Base-by-base conservation (phyloP, 2,888 invertebrate genomes). In the Heliconius aoede region DNA sequence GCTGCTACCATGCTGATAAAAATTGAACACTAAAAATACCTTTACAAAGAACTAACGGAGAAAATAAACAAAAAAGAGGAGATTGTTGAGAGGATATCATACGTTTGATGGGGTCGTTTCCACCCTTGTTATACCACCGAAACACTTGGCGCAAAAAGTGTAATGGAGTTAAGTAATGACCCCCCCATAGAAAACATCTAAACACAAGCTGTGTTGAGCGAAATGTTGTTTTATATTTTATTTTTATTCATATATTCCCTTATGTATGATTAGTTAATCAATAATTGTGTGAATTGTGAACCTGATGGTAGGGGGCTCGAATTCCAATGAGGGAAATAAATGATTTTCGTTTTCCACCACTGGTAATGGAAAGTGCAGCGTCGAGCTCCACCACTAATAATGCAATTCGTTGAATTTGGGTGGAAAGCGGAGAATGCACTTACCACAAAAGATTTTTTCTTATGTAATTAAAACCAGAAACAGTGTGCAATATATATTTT, bases 141-240 rank as follows among this genome's bases (percentile, higher is more conserved):
- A 94, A 93, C 94, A 93, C 93, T 94, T 92, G 92, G 93, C 92
- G 90, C 93, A 94, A 94, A 93, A 94, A 94, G 90, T 91, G 93
- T 94, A 93, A 93, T 94, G 91, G 92, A 90, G 91, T 92, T 91
- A 86, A 86, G 92, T 93, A 93, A 94, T 93, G 92, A 93, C 92
- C 92, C 93, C 93, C 93, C 91, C 88, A 87, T 87, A 85, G 84
- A 72, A 76, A 74, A 86, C 85, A 87, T 85, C 85, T 85, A 90
- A 90, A 90, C 86, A 90, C 86, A 87, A 89, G 89, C 90, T 88
- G 89, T 85, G 87, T 83, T 84, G 80, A 89, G 91, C 87, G 90
- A 90, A 90, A 90, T 84, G 90, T 84, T 87, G 85, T 84, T 88
- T 85, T 86, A 86, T 85, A 81, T 81, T 85, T 78, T 83, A 81